Evolutionary conservation across 1,140 invertebrate genomes (phyloP).

Genomic region (Diorhabda carinulata): DNA sequence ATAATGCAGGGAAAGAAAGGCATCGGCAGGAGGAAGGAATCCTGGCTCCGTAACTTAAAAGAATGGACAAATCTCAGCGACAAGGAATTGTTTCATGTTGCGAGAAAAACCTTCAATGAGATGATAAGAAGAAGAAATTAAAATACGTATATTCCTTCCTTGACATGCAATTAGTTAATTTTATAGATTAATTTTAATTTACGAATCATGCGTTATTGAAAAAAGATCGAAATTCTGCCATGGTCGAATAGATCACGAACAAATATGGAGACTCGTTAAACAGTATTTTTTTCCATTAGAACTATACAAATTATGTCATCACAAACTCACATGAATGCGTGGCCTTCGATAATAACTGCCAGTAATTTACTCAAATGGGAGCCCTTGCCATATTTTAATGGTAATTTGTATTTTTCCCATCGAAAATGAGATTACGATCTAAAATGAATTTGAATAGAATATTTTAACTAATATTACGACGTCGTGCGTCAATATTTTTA

Average conservation of each 20-base stretch:
- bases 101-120: not conserved
- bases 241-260: slow-evolving; percentile 4
- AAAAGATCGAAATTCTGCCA: not conserved
- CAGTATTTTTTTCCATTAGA: slow-evolving; percentile 12
- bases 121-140: not conserved
- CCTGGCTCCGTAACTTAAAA: too few relatives aligned
- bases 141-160: too few relatives aligned
- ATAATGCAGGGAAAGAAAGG: too few relatives aligned
- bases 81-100: too few relatives aligned
- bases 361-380: not conserved
- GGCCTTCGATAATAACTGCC: slow-evolving; percentile 4
- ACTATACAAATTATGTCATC: slow-evolving; percentile 14
- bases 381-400: slow-evolving; percentile 7
- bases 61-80: too few relatives aligned
- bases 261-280: not conserved
- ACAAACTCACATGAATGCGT: not conserved
- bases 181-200: too few relatives aligned
- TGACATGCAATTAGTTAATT: too few relatives aligned
- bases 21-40: too few relatives aligned
- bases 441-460: too few relatives aligned
- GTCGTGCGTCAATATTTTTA: too few relatives aligned
- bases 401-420: not conserved
- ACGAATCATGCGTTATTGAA: not conserved
- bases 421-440: too few relatives aligned
- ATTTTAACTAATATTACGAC: too few relatives aligned